These are phyloP conservation scores for Drosophila nr. fundita DNA, from an alignment of 2,888 invertebrate species.

Conservation along the genomic window DNA sequence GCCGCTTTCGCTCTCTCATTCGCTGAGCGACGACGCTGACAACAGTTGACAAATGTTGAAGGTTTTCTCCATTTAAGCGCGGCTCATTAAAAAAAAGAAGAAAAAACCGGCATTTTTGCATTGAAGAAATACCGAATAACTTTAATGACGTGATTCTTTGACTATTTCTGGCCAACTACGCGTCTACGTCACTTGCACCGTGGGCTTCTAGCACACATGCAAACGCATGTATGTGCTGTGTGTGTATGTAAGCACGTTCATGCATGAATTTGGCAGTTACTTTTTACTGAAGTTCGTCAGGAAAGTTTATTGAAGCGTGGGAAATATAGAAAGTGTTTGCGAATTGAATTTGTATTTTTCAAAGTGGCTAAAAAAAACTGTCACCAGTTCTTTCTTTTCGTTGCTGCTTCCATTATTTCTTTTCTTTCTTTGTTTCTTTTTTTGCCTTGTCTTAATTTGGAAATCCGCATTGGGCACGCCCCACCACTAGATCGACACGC, in stretches of 20 bases:
- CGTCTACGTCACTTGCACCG: constrained; percentile 60
- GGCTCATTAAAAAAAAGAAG: constrained; percentile 44
- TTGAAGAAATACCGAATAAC: constrained; percentile 58
- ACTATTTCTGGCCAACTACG: constrained; percentile 54
- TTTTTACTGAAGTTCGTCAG: constrained; percentile 38
- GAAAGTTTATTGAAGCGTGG: constrained; percentile 63
- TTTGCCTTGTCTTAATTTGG: constrained; percentile 18
- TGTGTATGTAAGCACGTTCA: not conserved
- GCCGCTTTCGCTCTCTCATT: constrained; percentile 59
- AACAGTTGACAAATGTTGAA: constrained; percentile 55
- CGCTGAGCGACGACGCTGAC: constrained; percentile 15
- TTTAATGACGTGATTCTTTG: constrained; percentile 69
- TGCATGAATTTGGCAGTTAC: constrained; percentile 45
- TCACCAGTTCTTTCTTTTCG: constrained; percentile 31
- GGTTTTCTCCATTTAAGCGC: constrained; percentile 75
- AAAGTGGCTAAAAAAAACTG: constrained; percentile 38
- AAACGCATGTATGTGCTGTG: not conserved
- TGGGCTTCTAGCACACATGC: constrained; percentile 36
- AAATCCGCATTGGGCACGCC: constrained; percentile 36
- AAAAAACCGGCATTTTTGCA: constrained; percentile 66
- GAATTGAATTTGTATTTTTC: constrained; percentile 40
- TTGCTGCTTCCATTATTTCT: constrained; percentile 7
- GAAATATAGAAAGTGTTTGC: constrained; percentile 73
- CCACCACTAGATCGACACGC: constrained; percentile 17
- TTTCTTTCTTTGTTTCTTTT: constrained; percentile 1